Base-by-base conservation (phyloP, 1,140 invertebrate species). In the Liolophura sinensis region DNA sequence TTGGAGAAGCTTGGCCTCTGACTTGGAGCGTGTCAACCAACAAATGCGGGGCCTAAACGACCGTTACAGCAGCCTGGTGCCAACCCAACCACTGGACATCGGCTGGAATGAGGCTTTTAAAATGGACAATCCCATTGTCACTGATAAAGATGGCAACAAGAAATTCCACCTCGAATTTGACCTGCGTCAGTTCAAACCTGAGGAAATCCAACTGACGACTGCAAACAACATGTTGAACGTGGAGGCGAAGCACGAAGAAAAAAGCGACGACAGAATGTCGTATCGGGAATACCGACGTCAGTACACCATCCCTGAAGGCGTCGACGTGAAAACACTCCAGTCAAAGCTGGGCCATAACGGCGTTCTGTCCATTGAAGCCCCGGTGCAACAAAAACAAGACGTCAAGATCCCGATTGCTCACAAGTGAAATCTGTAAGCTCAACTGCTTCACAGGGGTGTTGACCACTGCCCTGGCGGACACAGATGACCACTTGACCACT, bases 321-420 rank as follows among this genome's bases (percentile, higher is more conserved):
- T 67, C 27, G 62, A 62, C 48, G 50, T 60, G 46, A 62, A 69
- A 27, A 48, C 20, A 20, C 31, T 69, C n/a, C 25, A 61, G 12
- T 66, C 63, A 5, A 69, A 64, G 50, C 58, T 66, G 18, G 58
- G 22, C 46, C 24, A 63, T 22, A 68, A 72, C 25, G 67, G 67
- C 11, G 60, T 69, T 1, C 58, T 69, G 54, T 58, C 62, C 31
- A 67, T 71, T 56, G 69, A 71, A 31, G 69, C 69, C n/a, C 65
- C 65, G 1, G 51, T 71, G 16, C 62, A 40, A 40, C 31, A 40
- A 9, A 40, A 40, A 40, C 31, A 40, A 40, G 31, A 40, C 31
- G 31, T 40, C 3, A 40, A 40, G 3, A 40, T 40, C 31, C 31
- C 31, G 9, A 40, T 40, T 40, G 31, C 31, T 40, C 31, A 9